A percentile compares a stretch with the other conserved stretches of the same genome.
phyloP scores from a whole-genome alignment of 2,797 vertebrate genomes.

The Orientallactaga sibirica region DNA sequence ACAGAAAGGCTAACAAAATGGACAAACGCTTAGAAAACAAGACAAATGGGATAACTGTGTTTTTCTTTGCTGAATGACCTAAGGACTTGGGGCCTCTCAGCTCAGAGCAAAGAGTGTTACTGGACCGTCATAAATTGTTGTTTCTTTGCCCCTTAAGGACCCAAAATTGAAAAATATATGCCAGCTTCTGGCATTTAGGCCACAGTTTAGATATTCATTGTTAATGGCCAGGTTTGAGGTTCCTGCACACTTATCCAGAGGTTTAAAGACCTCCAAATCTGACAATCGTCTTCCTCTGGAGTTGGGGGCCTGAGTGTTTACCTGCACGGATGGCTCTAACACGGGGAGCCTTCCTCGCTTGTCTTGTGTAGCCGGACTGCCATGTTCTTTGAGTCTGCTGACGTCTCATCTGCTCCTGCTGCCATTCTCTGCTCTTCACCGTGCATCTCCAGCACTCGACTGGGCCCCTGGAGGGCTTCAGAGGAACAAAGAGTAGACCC shows the following conservation, averaged over 20 bases:
- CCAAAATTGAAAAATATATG: slow-evolving; percentile 16
- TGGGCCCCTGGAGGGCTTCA: neutral
- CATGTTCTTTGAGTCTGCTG: fast-evolving
- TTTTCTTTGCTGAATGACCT: neutral
- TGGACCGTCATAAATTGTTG: neutral
- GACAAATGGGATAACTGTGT: neutral
- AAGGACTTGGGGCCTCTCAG: neutral
- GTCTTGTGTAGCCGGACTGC: neutral
- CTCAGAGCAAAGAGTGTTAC: neutral
- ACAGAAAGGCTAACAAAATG: slow-evolving; percentile 7
- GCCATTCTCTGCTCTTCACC: fast-evolving
- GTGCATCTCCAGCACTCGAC: neutral
- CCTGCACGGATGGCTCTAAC: neutral
- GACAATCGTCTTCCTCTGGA: neutral
- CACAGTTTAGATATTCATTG: neutral
- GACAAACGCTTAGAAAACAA: slow-evolving; percentile 31
- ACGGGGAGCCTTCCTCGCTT: fast-evolving
- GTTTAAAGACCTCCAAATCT: neutral
- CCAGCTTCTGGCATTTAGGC: neutral
- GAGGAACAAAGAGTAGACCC: no score
- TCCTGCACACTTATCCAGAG: neutral
- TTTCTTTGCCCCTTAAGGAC: slow-evolving; percentile 8
- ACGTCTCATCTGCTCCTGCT: no score
- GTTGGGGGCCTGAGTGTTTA: neutral
- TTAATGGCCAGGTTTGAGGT: neutral